Evolutionary conservation across 2,888 invertebrate species (phyloP).

Genomic region (Bhutanitis thaidina): DNA sequence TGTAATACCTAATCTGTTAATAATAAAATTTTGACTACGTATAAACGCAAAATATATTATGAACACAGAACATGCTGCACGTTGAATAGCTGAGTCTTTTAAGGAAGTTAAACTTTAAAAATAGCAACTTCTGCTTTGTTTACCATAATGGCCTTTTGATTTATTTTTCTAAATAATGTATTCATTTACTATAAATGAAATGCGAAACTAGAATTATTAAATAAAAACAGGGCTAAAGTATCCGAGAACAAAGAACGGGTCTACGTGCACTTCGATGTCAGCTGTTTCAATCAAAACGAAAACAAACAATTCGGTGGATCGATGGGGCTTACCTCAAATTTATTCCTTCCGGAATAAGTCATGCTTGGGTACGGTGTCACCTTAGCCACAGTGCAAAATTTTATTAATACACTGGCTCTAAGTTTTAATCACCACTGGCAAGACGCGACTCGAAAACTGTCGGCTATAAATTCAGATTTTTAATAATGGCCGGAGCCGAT

Average conservation of each 20-base stretch:
- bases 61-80: background rate
- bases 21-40: background rate
- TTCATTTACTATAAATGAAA: background rate
- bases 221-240: background rate
- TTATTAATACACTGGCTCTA: conserved; percentile 26
- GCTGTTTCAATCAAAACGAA: conserved; percentile 80
- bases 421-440: conserved; percentile 23
- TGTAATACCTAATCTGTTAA: background rate
- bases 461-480: conserved; percentile 46
- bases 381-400: conserved; percentile 72
- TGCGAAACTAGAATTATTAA: background rate
- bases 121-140: conserved; percentile 20
- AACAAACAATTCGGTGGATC: conserved; percentile 39
- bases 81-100: conserved; percentile 4
- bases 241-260: background rate
- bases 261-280: conserved; percentile 57
- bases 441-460: conserved; percentile 53
- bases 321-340: conserved; percentile 79
- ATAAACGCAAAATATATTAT: background rate
- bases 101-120: conserved; percentile 19
- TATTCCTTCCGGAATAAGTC: conserved; percentile 83
- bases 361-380: conserved; percentile 76
- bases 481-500: conserved; percentile 13
- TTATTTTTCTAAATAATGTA: background rate
- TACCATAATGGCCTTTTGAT: conserved; percentile 1